phyloP scores from a whole-genome alignment of 2,888 invertebrate species.

The Torymus tubicola region DNA sequence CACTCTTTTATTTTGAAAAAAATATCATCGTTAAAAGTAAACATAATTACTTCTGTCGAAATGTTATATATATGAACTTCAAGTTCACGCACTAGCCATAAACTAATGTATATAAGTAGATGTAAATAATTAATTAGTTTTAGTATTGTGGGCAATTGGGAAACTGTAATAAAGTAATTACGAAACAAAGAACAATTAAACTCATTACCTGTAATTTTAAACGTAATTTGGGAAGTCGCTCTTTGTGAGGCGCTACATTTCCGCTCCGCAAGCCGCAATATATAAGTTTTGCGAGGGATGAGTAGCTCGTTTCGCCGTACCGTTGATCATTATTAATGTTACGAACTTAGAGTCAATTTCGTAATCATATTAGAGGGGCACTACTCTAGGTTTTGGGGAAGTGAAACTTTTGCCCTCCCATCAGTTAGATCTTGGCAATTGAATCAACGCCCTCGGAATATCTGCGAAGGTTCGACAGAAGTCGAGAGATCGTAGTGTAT shows the following conservation, averaged over 20 bases:
- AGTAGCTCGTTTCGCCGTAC: background rate
- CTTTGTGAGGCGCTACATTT: background rate
- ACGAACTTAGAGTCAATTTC: conserved; percentile 20
- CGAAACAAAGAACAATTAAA: too few species aligned
- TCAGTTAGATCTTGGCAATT: conserved; percentile 30
- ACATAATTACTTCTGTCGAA: too few species aligned
- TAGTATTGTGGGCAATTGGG: too few species aligned
- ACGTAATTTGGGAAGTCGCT: too few species aligned
- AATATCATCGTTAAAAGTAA: too few species aligned
- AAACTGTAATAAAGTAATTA: too few species aligned
- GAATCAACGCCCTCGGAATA: conserved; percentile 6
- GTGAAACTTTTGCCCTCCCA: background rate
- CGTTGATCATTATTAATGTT: conserved; percentile 6
- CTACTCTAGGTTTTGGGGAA: background rate
- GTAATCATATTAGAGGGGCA: conserved; percentile 1
- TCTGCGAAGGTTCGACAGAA: background rate
- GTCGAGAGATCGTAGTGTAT: background rate
- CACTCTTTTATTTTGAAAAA: too few species aligned
- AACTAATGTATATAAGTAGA: too few species aligned
- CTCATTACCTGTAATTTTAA: too few species aligned
- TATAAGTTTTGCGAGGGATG: background rate
- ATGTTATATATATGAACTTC: too few species aligned
- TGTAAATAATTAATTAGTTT: too few species aligned
- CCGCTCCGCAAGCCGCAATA: background rate
- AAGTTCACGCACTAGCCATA: too few species aligned